Evolutionary conservation across 2,113 vertebrate genomes (phyloP), one percentile per base, ranked within the genome.

Genomic region (Crypturellus undulatus): DNA sequence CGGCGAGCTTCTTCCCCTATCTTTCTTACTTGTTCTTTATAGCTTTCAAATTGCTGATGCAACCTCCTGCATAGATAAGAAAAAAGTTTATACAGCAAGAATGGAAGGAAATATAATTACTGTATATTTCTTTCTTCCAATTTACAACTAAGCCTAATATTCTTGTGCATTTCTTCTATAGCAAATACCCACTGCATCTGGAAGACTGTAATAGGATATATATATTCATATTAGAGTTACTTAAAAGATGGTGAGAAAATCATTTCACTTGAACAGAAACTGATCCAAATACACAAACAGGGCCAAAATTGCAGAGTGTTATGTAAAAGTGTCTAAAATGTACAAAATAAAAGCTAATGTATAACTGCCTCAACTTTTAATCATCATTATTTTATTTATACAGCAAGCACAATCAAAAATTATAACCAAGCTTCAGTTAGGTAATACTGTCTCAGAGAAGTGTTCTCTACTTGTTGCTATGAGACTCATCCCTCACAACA

Each of bases 11-110:
- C 99, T 60, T 98, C 99, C 79, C 99, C 99, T 82, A 99, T 99
- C 97, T 99, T 99, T 87, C 98, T 98, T 96, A 99, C 99, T 98
- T 99, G 99, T 85, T 99, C 99, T 96, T 99, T 99, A 97, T 99
- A 99, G 98, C 99, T 99, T 98, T 99, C 99, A 96, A 99, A 99
- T 97, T 99, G 99, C 98, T 99, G 98, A 97, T 99, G 99, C 98
- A 99, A 98, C 93, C 99, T 99, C 98, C 99, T 99, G 98, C 81
- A 76, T 34, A 92, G 87, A 96, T 94, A 91, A 97, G 87, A 97
- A 96, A 90, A 94, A 68, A 91, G 67, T 92, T 96, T 96, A 94
- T 89, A 93, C 80, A 83, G 89, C 78, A 95, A 59, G 10, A 84
- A 79, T 81, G 89, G 71, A 45, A 72, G 47, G 38, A 83, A 93